phyloP scores from a whole-genome alignment of 2,797 vertebrate species.

The Gadopsis marmoratus region DNA sequence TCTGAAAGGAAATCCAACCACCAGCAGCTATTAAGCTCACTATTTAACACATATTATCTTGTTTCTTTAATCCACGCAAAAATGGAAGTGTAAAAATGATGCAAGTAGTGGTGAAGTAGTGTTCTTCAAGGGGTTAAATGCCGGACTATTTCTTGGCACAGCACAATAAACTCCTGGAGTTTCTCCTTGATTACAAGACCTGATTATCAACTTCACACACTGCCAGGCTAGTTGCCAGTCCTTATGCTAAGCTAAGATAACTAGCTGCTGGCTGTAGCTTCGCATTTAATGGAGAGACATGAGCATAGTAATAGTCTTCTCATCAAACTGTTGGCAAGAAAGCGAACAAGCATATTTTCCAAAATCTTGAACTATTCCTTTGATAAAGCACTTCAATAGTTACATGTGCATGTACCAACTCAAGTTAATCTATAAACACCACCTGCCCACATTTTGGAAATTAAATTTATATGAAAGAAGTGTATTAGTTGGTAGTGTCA shows the following conservation, averaged over 20 bases:
- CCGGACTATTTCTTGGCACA: constrained; percentile 4
- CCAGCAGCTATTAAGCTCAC: not conserved
- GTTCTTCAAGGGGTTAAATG: not conserved
- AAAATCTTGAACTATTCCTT: not conserved
- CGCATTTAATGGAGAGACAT: not conserved
- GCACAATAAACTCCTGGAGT: not conserved
- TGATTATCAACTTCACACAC: not conserved
- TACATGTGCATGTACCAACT: not conserved
- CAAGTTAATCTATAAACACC: not conserved
- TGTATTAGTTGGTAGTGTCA: not conserved
- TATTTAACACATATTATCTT: not conserved
- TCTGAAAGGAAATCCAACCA: not conserved
- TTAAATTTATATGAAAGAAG: not conserved
- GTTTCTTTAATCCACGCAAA: not conserved
- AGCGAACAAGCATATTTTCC: not conserved
- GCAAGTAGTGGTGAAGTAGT: too few species aligned
- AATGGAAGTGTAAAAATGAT: not conserved
- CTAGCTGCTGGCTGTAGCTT: not conserved
- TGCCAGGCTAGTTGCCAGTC: not conserved
- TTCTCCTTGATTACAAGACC: not conserved
- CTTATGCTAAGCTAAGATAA: not conserved
- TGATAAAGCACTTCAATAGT: not conserved
- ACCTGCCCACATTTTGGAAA: not conserved
- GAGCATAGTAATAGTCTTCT: not conserved
- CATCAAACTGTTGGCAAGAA: not conserved